Evolutionary conservation across 2,888 invertebrate genomes (phyloP).

Genomic region (Spodoptera exigua): DNA sequence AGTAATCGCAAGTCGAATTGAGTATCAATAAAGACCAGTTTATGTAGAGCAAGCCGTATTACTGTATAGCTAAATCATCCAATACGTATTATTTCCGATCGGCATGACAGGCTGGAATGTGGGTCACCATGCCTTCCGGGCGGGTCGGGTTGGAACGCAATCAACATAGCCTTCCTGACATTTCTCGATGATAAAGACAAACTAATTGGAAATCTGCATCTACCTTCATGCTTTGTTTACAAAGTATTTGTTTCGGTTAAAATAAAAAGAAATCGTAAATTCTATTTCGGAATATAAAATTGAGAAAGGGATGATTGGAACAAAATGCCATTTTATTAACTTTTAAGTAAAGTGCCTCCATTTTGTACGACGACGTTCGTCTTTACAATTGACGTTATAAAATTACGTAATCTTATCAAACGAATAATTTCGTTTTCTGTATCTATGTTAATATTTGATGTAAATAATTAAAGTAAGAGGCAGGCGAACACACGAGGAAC

Average conservation of each 20-base stretch:
- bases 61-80: slow-evolving; percentile 50
- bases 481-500: slow-evolving; percentile 6
- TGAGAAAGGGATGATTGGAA: no score
- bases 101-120: slow-evolving; percentile 63
- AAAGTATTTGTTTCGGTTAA: neutral
- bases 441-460: no score
- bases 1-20: slow-evolving; percentile 11
- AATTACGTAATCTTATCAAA: no score
- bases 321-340: no score
- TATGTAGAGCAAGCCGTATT: slow-evolving; percentile 30
- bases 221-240: slow-evolving; percentile 38
- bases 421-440: no score
- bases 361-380: no score
- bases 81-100: slow-evolving; percentile 60
- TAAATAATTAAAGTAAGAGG: no score
- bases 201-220: slow-evolving; percentile 52
- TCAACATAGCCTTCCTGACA: slow-evolving; percentile 70
- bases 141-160: slow-evolving; percentile 71
- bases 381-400: no score
- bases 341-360: no score
- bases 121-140: slow-evolving; percentile 77
- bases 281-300: no score
- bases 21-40: slow-evolving; percentile 14
- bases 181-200: slow-evolving; percentile 56
- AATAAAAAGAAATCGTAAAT: no score